These are phyloP conservation scores for Ectropis grisescens DNA, from an alignment of 1,140 invertebrate genomes.

Conservation along the genomic window DNA sequence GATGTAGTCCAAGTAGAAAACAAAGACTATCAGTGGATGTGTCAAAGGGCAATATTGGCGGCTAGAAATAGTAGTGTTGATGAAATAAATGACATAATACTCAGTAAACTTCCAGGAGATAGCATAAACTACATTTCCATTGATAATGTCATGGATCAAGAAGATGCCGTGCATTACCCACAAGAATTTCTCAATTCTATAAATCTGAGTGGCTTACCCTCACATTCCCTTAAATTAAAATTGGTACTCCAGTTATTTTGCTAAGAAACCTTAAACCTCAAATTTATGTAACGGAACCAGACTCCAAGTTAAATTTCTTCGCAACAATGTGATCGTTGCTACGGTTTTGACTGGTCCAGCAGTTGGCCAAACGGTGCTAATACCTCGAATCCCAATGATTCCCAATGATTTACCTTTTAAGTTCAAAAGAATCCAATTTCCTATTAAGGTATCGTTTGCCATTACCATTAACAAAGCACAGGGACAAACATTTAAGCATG, in stretches of 20 bases:
- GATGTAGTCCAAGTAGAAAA: slow-evolving; percentile 11
- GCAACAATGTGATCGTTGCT: slow-evolving; percentile 17
- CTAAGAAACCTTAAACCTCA: slow-evolving; percentile 20
- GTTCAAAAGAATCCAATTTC: slow-evolving; percentile 16
- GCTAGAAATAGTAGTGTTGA: slow-evolving; percentile 19
- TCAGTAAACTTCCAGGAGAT: slow-evolving; percentile 16
- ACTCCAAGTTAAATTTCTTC: slow-evolving; percentile 17
- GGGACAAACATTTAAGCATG: slow-evolving; percentile 20
- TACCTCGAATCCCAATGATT: slow-evolving; percentile 16
- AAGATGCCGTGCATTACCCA: slow-evolving; percentile 18
- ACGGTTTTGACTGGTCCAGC: no score
- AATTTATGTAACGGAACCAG: slow-evolving; percentile 21
- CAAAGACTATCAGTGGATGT: slow-evolving; percentile 28
- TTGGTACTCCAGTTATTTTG: slow-evolving; percentile 16
- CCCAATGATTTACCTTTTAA: slow-evolving; percentile 14
- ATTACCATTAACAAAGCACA: slow-evolving; percentile 19
- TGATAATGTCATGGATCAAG: slow-evolving; percentile 18
- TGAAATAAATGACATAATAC: slow-evolving; percentile 10
- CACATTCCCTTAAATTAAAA: slow-evolving; percentile 18
- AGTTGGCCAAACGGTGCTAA: slow-evolving; percentile 12
- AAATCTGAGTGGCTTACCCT: slow-evolving; percentile 12
- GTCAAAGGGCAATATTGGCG: slow-evolving; percentile 29
- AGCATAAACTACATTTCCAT: slow-evolving; percentile 14
- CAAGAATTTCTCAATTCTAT: slow-evolving; percentile 18
- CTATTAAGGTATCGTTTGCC: slow-evolving; percentile 15